Conservation (phyloP, 2,888 invertebrate species). For the Dryocosmus kuriphilus region DNA sequence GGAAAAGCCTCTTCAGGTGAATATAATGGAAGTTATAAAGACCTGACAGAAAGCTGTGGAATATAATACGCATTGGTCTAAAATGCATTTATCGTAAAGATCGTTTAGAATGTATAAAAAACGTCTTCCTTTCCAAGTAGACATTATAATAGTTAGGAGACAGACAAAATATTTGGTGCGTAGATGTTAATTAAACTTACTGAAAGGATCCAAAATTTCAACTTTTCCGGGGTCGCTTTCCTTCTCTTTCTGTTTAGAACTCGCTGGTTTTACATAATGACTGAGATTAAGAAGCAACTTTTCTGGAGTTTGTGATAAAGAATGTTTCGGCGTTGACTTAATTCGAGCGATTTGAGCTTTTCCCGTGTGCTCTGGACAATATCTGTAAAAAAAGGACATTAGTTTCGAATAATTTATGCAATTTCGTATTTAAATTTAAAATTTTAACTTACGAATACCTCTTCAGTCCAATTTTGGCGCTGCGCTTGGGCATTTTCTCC, state of each 20-base stretch:
- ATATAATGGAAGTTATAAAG: too few species aligned
- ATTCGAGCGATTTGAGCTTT: conserved; percentile 83
- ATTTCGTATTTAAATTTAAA: neutral
- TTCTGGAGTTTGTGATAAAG: conserved; percentile 84
- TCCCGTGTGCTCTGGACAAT: conserved; percentile 85
- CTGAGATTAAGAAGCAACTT: conserved; percentile 82
- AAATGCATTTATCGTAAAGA: neutral
- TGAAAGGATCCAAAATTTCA: conserved; percentile 81
- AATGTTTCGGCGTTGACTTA: conserved; percentile 81
- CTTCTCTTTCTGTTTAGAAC: conserved; percentile 73
- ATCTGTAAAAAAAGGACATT: conserved; percentile 75
- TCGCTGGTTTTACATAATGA: conserved; percentile 81
- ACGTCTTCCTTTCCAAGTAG: too few species aligned
- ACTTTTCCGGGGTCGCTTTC: conserved; percentile 79
- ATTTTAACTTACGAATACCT: conserved; percentile 80
- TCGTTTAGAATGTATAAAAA: too few species aligned
- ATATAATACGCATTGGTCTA: too few species aligned
- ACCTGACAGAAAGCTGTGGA: too few species aligned
- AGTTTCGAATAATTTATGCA: neutral
- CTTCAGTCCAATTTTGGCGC: conserved; percentile 87
- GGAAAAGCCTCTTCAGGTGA: too few species aligned
- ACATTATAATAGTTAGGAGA: too few species aligned
- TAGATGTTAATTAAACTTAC: conserved; percentile 77
- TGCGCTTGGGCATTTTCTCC: conserved; percentile 87
- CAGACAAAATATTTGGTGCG: too few species aligned